Base-by-base conservation (phyloP, 2,797 vertebrate genomes). In the Xerus rutilus region DNA sequence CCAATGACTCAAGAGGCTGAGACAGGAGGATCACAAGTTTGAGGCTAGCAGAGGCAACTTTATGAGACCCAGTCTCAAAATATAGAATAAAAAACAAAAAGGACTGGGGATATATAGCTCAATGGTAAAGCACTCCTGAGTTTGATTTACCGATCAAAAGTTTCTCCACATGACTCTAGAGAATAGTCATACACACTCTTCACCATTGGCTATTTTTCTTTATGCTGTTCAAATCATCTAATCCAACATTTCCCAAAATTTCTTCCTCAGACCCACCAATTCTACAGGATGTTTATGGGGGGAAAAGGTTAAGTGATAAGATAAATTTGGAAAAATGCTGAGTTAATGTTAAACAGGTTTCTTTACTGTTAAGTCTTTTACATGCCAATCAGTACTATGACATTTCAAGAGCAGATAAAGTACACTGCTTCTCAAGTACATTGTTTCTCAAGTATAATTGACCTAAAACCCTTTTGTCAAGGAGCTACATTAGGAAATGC, bases 291-390 rank as follows among this genome's bases (percentile, higher is more conserved):
- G 11, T 35, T 69, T 21, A 57, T 47, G 8, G 28, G 7, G 14
- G 5, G 1, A 1, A 2, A 82, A 43, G 57, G 9, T 70, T 92
- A 81, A 86, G 57, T 70, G 45, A 84, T 96, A 43, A 94, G 64
- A 92, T 35, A 92, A 85, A 94, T 89, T 79, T 86, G 69, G 64
- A 20, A 95, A 96, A 95, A 87, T 69, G 1, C 17, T 94, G 32
- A 70, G 28, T 54, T 95, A 92, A 87, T 92, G n/a, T 92, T 92
- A 79, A 92, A 87, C 35, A 84, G 32, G 10, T 81, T 84, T 81
- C 73, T 86, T 35, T 77, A 91, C 49, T 89, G 1, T 67, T 52
- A 77, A n/a, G 65, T 77, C 57, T 74, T 94, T 89, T 67, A 79
- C 25, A 87, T 72, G n/a, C 87, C 90, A 76, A 52, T 69, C 79